Conservation (phyloP, 2,113 vertebrate genomes). For the Sturnira hondurensis region DNA sequence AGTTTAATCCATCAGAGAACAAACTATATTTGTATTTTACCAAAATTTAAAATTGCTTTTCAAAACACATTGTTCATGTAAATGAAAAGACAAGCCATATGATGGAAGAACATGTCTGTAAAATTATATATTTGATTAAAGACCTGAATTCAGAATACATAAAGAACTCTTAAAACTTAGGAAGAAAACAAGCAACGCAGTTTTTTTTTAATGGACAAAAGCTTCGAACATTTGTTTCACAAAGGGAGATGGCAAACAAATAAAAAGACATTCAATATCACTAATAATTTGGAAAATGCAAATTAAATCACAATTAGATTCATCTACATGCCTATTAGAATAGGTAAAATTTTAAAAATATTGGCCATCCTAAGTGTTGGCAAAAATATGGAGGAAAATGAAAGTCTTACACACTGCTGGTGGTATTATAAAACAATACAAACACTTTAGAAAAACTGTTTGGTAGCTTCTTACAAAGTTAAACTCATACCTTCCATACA, state of each 20-base stretch:
- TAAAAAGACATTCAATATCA: not conserved
- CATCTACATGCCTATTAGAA: not conserved
- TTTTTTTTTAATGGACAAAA: not conserved
- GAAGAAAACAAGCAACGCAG: not conserved
- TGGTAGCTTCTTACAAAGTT: not conserved
- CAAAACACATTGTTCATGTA: not conserved
- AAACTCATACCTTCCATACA: not conserved
- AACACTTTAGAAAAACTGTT: not conserved
- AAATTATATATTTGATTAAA: not conserved
- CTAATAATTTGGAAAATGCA: not conserved
- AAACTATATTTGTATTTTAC: not conserved
- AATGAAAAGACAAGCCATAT: slow-evolving; percentile 18
- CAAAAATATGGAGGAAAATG: not conserved
- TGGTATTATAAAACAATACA: not conserved
- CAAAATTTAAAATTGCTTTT: slow-evolving; percentile 32
- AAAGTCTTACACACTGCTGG: not conserved
- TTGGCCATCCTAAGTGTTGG: not conserved
- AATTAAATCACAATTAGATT: not conserved
- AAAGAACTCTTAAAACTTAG: not conserved
- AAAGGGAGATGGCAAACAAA: not conserved
- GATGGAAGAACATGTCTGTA: not conserved
- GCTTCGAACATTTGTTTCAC: not conserved
- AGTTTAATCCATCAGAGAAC: slow-evolving; percentile 7
- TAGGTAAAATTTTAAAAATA: not conserved
- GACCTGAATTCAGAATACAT: not conserved